These are phyloP conservation scores for Cryptus viduatorius DNA, from an alignment of 2,888 invertebrate species.

Conservation along the genomic window DNA sequence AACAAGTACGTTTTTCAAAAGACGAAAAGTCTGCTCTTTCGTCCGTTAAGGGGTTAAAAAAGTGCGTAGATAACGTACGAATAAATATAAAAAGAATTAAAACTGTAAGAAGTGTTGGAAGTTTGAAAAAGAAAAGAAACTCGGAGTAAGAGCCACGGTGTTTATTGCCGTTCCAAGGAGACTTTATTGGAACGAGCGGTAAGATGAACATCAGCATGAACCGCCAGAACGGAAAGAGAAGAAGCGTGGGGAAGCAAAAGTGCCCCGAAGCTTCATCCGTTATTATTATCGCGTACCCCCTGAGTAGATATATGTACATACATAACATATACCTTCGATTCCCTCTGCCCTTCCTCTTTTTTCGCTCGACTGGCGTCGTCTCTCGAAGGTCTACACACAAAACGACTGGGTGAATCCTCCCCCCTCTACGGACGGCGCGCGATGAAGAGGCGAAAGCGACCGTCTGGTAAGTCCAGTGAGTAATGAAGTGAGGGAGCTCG, in stretches of 20 bases:
- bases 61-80: neutral
- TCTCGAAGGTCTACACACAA: conserved; percentile 5
- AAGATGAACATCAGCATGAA: conserved; percentile 29
- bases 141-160: conserved; percentile 26
- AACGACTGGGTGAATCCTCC: conserved; percentile 20
- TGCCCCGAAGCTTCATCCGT: conserved; percentile 61
- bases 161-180: conserved; percentile 54
- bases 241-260: conserved; percentile 39
- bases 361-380: conserved; percentile 33
- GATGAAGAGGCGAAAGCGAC: conserved; percentile 63
- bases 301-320: conserved; percentile 51
- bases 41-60: neutral
- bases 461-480: conserved; percentile 58
- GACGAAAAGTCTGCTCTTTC: neutral
- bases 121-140: conserved; percentile 19
- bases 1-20: no score
- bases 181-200: conserved; percentile 52
- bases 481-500: conserved; percentile 69
- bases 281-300: conserved; percentile 65
- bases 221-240: conserved; percentile 33
- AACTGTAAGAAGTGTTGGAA: neutral
- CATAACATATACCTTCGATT: conserved; percentile 47
- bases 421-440: conserved; percentile 11
- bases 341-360: conserved; percentile 25
- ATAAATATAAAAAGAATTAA: neutral